Percentiles rank a stretch among this genome's conserved stretches.
phyloP scores from a whole-genome alignment of 2,888 invertebrate species.

The Dusona sp. region DNA sequence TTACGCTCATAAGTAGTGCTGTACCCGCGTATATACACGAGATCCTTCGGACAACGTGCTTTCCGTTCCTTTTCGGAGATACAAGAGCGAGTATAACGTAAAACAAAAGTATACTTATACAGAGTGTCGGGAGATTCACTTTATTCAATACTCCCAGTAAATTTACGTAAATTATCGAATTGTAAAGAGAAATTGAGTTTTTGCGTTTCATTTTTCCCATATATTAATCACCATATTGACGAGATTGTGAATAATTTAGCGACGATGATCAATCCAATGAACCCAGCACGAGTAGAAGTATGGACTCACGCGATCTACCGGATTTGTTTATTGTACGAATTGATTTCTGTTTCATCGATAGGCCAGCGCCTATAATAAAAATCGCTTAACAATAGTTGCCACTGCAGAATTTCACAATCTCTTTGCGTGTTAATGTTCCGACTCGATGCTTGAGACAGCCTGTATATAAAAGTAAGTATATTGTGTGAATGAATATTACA shows the following conservation, averaged over 20 bases:
- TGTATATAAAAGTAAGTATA: background rate
- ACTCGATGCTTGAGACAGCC: background rate
- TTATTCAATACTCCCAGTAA: background rate
- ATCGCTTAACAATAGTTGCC: background rate
- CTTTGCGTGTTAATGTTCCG: background rate
- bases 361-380: background rate
- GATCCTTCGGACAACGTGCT: constrained; percentile 69
- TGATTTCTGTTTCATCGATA: too few relatives aligned
- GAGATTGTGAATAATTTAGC: too few relatives aligned
- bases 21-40: constrained; percentile 52
- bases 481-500: constrained; percentile 42
- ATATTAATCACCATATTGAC: too few relatives aligned
- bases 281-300: too few relatives aligned
- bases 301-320: too few relatives aligned
- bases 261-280: too few relatives aligned
- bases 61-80: constrained; percentile 69
- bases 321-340: too few relatives aligned
- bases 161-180: too few relatives aligned
- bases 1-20: constrained; percentile 68
- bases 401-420: background rate
- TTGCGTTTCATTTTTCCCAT: background rate
- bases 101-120: constrained; percentile 5
- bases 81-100: constrained; percentile 36
- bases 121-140: background rate
- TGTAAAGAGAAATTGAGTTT: too few relatives aligned